These are phyloP conservation scores for Pteropus rufus DNA, from an alignment of 2,797 vertebrate genomes.

Conservation along the genomic window DNA sequence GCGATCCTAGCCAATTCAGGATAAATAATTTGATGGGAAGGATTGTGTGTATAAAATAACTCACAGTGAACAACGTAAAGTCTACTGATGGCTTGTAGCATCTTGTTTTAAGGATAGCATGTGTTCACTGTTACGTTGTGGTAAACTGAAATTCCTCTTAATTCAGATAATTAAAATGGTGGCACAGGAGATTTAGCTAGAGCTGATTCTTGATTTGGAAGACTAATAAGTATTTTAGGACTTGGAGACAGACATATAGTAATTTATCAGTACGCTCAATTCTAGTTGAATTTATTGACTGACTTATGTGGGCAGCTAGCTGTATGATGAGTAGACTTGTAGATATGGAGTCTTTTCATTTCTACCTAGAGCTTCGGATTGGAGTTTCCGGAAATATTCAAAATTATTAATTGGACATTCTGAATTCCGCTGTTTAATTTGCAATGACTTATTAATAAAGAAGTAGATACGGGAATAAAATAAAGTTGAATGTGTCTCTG, in stretches of 20 bases:
- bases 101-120: neutral
- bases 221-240: neutral
- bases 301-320: neutral
- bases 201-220: neutral
- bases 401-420: neutral
- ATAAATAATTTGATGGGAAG: neutral
- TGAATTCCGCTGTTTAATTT: neutral
- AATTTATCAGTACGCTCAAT: neutral
- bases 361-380: neutral
- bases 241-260: neutral
- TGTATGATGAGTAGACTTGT: neutral
- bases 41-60: neutral
- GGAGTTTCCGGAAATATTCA: neutral
- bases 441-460: neutral
- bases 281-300: constrained; percentile 21
- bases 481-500: neutral
- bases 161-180: neutral
- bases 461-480: neutral
- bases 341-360: neutral
- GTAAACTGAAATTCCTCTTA: neutral
- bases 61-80: neutral
- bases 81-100: neutral
- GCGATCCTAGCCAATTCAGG: neutral
- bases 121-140: neutral
- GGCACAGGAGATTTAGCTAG: neutral